phyloP scores from a whole-genome alignment of 1,140 invertebrate species.

The Heliothis subflexa region DNA sequence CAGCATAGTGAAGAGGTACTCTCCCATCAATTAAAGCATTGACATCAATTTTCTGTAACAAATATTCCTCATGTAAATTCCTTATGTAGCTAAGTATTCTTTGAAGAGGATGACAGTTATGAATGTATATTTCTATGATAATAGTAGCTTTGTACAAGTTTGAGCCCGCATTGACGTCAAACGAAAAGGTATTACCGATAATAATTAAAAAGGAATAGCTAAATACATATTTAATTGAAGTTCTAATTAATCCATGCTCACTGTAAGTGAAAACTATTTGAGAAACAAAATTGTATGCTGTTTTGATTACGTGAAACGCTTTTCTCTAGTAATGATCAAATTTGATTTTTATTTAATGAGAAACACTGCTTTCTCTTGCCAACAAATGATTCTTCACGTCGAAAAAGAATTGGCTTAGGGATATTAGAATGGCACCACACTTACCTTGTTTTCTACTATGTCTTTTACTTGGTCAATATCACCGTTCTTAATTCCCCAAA shows the following conservation, averaged over 20 bases:
- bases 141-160: too few species aligned
- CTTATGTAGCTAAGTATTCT: too few species aligned
- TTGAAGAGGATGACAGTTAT: neutral
- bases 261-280: neutral
- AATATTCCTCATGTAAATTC: slow-evolving; percentile 7
- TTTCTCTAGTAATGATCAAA: neutral
- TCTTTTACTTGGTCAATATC: slow-evolving; percentile 96
- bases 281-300: neutral
- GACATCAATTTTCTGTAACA: slow-evolving; percentile 92
- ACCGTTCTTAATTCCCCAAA: slow-evolving; percentile 98
- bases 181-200: too few species aligned
- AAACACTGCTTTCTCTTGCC: slow-evolving; percentile 58
- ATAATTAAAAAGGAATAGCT: too few species aligned
- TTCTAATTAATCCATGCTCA: neutral
- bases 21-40: slow-evolving; percentile 95
- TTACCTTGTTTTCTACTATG: slow-evolving; percentile 94
- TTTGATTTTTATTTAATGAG: neutral
- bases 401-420: neutral
- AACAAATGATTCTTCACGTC: slow-evolving; percentile 43
- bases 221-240: too few species aligned
- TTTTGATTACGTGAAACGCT: neutral
- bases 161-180: too few species aligned
- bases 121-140: too few species aligned
- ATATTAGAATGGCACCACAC: slow-evolving; percentile 14
- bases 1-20: slow-evolving; percentile 95